A percentile compares a stretch with the other conserved stretches of the same genome.
These are phyloP conservation scores for Macrostomum lignano DNA, from an alignment of 1,140 invertebrate species.

Conservation along the genomic window DNA sequence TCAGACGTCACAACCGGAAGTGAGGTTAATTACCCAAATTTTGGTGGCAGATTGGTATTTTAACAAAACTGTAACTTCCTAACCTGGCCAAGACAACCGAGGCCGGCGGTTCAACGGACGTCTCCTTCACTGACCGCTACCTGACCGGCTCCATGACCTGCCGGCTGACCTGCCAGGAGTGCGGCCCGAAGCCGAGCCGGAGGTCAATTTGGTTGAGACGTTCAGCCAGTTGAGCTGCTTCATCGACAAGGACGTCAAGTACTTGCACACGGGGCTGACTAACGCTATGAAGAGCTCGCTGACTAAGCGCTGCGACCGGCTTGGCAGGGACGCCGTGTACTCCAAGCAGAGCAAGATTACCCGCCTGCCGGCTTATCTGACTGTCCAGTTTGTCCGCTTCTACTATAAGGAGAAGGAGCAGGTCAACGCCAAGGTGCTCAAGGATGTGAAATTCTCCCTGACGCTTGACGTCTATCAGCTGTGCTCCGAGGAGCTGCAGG, in stretches of 20 bases:
- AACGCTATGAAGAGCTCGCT: slow-evolving; percentile 72
- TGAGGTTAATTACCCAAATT: too few relatives aligned
- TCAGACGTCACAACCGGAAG: too few relatives aligned
- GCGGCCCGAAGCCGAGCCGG: slow-evolving; percentile 57
- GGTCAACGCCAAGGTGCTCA: slow-evolving; percentile 59
- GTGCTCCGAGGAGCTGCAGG: slow-evolving; percentile 61
- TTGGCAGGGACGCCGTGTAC: slow-evolving; percentile 64
- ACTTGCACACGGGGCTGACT: slow-evolving; percentile 62
- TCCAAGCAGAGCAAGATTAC: slow-evolving; percentile 72
- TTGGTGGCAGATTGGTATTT: too few relatives aligned
- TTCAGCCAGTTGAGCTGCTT: slow-evolving; percentile 91
- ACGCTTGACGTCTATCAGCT: slow-evolving; percentile 78
- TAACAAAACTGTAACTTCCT: too few relatives aligned
- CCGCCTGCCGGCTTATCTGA: slow-evolving; percentile 73
- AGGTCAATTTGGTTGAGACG: slow-evolving; percentile 42
- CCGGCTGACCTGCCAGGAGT: neutral
- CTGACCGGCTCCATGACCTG: neutral
- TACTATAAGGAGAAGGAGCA: slow-evolving; percentile 85
- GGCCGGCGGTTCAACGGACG: too few relatives aligned
- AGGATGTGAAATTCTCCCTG: slow-evolving; percentile 83
- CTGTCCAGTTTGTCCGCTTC: slow-evolving; percentile 87
- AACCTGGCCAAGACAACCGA: too few relatives aligned
- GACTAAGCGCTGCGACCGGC: slow-evolving; percentile 55
- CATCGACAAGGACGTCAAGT: slow-evolving; percentile 78
- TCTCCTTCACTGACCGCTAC: slow-evolving; percentile 2